Conservation (phyloP, 1,140 invertebrate genomes). For the Helicoverpa zea region DNA sequence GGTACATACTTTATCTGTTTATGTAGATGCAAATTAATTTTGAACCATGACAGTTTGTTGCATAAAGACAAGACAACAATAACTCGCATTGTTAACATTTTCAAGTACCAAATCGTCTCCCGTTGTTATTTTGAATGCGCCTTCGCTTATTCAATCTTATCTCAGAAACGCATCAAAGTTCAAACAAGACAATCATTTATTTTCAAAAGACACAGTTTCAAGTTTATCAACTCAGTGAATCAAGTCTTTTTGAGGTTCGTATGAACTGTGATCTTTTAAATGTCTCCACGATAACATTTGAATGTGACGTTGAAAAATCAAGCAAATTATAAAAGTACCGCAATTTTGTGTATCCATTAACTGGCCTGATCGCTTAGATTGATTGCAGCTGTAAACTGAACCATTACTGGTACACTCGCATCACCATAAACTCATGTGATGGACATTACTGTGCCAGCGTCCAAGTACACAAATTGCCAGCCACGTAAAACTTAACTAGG, state of each 20-base stretch:
- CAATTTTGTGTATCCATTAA: neutral
- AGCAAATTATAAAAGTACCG: neutral
- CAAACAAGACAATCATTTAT: slow-evolving; percentile 6
- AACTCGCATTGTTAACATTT: neutral
- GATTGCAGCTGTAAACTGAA: slow-evolving; percentile 16
- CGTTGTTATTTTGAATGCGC: slow-evolving; percentile 16
- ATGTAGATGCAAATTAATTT: no score
- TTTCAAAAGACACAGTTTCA: neutral
- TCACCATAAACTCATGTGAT: neutral
- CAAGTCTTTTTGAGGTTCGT: neutral
- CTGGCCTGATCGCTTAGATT: neutral
- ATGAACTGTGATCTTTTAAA: neutral
- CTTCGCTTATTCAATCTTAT: slow-evolving; percentile 9
- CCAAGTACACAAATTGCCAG: slow-evolving; percentile 26
- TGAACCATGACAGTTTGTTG: no score
- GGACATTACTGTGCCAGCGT: neutral
- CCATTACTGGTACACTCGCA: slow-evolving; percentile 22
- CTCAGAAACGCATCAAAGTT: slow-evolving; percentile 8
- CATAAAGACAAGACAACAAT: no score
- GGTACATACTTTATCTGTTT: no score
- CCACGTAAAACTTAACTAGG: slow-evolving; percentile 35
- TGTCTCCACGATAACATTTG: slow-evolving; percentile 1
- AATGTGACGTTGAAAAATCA: neutral
- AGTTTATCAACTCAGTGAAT: neutral
- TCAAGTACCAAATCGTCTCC: neutral